Base-by-base conservation (phyloP, 2,113 vertebrate genomes). In the Probosciger aterrimus region DNA sequence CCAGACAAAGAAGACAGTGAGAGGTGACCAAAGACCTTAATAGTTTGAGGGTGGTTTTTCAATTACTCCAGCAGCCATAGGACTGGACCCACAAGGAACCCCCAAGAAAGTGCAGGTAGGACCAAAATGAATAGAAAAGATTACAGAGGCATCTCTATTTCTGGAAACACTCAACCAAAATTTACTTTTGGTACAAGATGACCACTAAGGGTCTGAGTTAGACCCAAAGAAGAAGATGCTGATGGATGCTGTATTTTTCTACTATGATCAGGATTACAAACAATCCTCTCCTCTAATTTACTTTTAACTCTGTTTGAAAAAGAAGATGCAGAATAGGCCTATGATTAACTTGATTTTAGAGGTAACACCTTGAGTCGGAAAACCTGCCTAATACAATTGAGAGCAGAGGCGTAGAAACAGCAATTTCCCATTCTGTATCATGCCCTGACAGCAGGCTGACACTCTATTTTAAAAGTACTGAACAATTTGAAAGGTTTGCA, bases 391-490 rank as follows among this genome's bases (percentile, higher is more conserved):
- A 65, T 41, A 23, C 47, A 57, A 46, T 39, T 49, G 44, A 80
- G 70, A 93, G 82, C 63, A 92, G n/a, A 62, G 60, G 71, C 47
- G 33, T 44, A 41, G 71, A 93, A 44, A 49, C 75, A 64, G 86
- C 92, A 80, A 88, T 94, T 94, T 90, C 57, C 86, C 64, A 28
- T 67, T 81, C 69, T 35, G 7, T 65, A 83, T 80, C 76, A 50
- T 24, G 44, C 46, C 76, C 71, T 74, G 82, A 92, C 79, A 93
- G 81, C 62, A 84, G 92, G 82, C 50, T 94, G 88, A 92, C 50
- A 53, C 71, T 46, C 52, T 41, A 53, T 70, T 92, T 90, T 85
- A 50, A 39, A 93, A 68, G 35, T 78, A 86, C 68, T 12, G 16
- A 70, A 50, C 64, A 74, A 70, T 88, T 39, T 67, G 10, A 93